Base-by-base conservation (phyloP, 2,113 vertebrate species). In the Buteo buteo region DNA sequence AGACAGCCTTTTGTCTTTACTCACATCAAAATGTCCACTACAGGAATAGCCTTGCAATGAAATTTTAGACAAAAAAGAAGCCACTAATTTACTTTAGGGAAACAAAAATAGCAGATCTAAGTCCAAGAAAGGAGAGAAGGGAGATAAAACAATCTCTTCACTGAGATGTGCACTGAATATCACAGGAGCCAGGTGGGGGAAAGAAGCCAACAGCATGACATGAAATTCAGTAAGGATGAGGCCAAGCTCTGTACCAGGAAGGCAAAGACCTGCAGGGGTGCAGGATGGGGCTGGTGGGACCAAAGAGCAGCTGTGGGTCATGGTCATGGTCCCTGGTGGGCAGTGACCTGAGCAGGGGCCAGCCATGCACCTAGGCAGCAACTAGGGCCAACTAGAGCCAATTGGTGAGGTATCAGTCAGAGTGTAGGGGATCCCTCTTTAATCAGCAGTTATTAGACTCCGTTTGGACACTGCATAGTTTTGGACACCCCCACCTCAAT, bases 111-210 rank as follows among this genome's bases (percentile, higher is more conserved):
- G 19, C 7, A 67, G 25, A 62, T 2, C 45, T 4, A 17, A 25
- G 7, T 11, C 4, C 34, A 85, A 65, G 22, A 76, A 87, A 80
- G 11, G 15, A 70, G 10, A 57, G 4, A 86, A 82, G 5, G 11
- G 4, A 45, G 6, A 45, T 47, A 55, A 50, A 84, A 36, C 6
- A 42, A 29, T 19, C 12, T 69, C 25, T 83, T 83, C 16, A 5
- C 19, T 52, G 44, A 54, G 4, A 52, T 16, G 7, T 81, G 17
- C 13, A 6, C 4, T 22, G 24, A 74, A 36, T 44, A 64, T 6
- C 4, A 5, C 3, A 67, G 50, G n/a, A 82, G 6, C 3, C 7
- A 31, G 1, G 1, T 13, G 0, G 4, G 3, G 10, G 1, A 29
- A 72, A 76, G 21, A 9, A 42, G 22, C 4, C 6, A 74, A 18